These are phyloP conservation scores for Ophioninae sp. DNA, from an alignment of 2,888 invertebrate genomes.

Conservation along the genomic window DNA sequence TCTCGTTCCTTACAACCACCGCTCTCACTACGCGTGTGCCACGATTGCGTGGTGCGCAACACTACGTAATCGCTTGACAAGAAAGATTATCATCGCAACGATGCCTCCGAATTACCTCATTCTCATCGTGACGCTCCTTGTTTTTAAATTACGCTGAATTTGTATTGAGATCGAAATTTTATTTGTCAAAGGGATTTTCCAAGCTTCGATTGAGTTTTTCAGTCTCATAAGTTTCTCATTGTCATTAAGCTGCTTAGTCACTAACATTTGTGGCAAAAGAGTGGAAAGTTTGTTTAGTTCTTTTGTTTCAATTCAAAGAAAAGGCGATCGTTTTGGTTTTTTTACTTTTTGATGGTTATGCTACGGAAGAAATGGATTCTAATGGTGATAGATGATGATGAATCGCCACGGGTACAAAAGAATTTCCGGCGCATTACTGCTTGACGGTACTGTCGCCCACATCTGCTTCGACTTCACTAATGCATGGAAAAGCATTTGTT, in stretches of 20 bases:
- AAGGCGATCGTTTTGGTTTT: background rate
- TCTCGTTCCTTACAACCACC: slow-evolving; percentile 38
- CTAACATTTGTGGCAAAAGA: background rate
- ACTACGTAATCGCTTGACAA: slow-evolving; percentile 42
- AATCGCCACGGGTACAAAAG: background rate
- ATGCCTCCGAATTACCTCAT: background rate
- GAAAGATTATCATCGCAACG: slow-evolving; percentile 6
- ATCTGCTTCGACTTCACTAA: background rate
- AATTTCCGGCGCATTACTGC: background rate
- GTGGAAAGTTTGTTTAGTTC: background rate
- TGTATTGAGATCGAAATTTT: background rate
- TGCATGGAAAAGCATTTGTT: background rate
- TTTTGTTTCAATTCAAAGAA: background rate
- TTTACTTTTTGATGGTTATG: background rate
- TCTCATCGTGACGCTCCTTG: background rate
- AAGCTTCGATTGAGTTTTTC: background rate
- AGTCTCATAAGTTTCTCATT: background rate
- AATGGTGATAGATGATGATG: background rate
- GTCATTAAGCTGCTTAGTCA: background rate
- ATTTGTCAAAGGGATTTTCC: background rate
- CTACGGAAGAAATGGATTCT: background rate
- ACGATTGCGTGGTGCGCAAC: slow-evolving; percentile 47
- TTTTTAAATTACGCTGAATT: background rate
- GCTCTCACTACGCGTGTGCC: slow-evolving; percentile 39
- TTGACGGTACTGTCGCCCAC: background rate